Base-by-base conservation (phyloP, 2,797 vertebrate species). In the Xiphophorus birchmanni region DNA sequence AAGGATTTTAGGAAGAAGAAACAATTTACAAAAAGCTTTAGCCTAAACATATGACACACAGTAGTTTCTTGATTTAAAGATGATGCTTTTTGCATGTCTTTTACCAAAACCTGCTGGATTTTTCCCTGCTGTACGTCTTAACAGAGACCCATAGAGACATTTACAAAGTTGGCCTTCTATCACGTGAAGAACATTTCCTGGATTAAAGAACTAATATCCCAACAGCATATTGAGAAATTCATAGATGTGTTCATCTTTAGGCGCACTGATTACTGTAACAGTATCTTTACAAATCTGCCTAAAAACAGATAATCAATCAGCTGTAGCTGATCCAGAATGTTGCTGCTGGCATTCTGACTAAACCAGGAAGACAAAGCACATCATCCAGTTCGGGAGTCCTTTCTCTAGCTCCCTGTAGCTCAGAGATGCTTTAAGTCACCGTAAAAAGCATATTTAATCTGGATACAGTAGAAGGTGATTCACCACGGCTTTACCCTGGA, bases 401-500 rank as follows among this genome's bases (percentile, higher is more conserved):
- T n/a, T 26, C 54, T 26, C 54, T 56, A 26, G 54, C 26, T n/a
- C 10, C 54, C 54, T 56, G 54, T 11, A 56, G 54, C 54, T 56
- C 54, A n/a, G 10, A 56, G 26, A n/a, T 67, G 63, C 63, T 44
- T 3, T 0, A 13, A 71, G 40, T 52, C 21, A 9, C 23, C 21
- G 3, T 23, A 52, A 52, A 50, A 52, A 23, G 7, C 50, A 23
- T 17, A 21, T 45, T 13, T 45, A n/a, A 45, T n/a, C 23, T 72
- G 42, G 11, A 13, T n/a, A 72, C 26, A 17, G 29, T 12, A 17
- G 5, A 72, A n/a, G 23, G 54, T 58, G 17, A n/a, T 3, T 79
- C 2, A 73, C 2, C 40, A 52, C 9, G 26, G 67, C 17, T 76
- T 95, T 95, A 99, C 98, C 97, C 98, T 95, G 0, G 99, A 99